Evolutionary conservation across 2,888 invertebrate species (phyloP), one percentile per base, ranked within the genome.

Genomic region (Cheiracanthium punctorium): DNA sequence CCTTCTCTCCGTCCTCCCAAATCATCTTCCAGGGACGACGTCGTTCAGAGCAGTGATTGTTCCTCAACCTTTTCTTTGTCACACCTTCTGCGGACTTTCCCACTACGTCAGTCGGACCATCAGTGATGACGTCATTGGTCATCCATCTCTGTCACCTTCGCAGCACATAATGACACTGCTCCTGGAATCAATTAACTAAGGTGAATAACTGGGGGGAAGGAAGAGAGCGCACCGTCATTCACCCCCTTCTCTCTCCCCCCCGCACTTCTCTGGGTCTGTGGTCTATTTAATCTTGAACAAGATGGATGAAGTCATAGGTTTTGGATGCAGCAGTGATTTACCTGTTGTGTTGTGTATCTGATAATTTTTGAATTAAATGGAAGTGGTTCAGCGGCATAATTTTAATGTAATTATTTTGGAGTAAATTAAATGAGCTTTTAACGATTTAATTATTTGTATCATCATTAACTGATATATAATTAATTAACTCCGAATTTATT

Each of bases 51-150:
- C 58, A 58, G 5, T 24, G 24, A 24, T 24, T 58, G 24, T 24
- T 58, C 72, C 72, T 32, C 77, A 77, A 72, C 82, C 72, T 30
- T 82, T 72, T 77, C 64, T 77, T 32, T 72, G 58, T 77, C 58
- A 65, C 82, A 72, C 71, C 84, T 67, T 79, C 67, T 84, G 84
- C 73, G 28, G 52, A 24, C 73, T 52, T 84, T 84, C 84, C 84
- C 84, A 84, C 37, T 41, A 52, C 52, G 69, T 52, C 64, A 75
- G 20, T 30, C 30, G 75, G 75, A 73, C 73, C 73, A 32, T 10
- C 52, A 43, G 32, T 64, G 29, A n/a, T 41, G 76, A 69, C 52
- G 69, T 69, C 81, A 81, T 69, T 74, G 67, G 69, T 81, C 81
- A 37, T 76, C 71, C 65, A 48, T 71, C 82, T 67, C 52, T 77